Base-by-base conservation (phyloP, 2,113 vertebrate species). In the Polyodon spathula region DNA sequence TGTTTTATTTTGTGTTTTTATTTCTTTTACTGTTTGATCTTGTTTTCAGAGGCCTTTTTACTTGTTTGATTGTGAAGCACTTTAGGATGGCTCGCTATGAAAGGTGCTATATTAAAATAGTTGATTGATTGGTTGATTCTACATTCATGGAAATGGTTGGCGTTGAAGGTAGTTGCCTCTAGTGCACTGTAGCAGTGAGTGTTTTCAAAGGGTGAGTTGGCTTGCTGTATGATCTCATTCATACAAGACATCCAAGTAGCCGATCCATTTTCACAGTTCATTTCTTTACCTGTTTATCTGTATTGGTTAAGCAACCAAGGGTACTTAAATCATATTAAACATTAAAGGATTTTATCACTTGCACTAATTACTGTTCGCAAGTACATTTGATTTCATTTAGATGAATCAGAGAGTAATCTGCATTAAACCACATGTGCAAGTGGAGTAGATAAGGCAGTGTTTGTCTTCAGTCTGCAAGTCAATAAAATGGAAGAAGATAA, bases 361-460 rank as follows among this genome's bases (percentile, higher is more conserved):
- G 51, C 64, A 61, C 63, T 65, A 63, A 67, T 76, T 74, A 64
- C 59, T 75, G 6, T 59, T 65, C 52, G 42, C 27, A 64, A 64
- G 59, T 64, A 62, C 39, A 46, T 69, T 54, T 59, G 63, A 73
- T 73, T 62, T 40, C 58, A 63, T 71, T 67, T 71, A 62, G 66
- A 56, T 65, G 68, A 65, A 57, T 69, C 64, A 71, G 66, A 68
- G 68, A 64, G 69, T 65, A 51, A 57, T 37, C 61, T 59, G 64
- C 68, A 69, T 66, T 64, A 73, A 70, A 76, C 68, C 62, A 59
- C 12, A 51, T 63, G 62, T 74, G 66, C 67, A 62, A 70, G 48
- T 73, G 55, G 75, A 60, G 16, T 62, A 68, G 69, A 65, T 63
- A 65, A 72, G 57, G 48, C 8, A 40, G 8, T 52, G 44, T 70